phyloP scores from a whole-genome alignment of 1,140 invertebrate species.

The Laupala kohalensis region DNA sequence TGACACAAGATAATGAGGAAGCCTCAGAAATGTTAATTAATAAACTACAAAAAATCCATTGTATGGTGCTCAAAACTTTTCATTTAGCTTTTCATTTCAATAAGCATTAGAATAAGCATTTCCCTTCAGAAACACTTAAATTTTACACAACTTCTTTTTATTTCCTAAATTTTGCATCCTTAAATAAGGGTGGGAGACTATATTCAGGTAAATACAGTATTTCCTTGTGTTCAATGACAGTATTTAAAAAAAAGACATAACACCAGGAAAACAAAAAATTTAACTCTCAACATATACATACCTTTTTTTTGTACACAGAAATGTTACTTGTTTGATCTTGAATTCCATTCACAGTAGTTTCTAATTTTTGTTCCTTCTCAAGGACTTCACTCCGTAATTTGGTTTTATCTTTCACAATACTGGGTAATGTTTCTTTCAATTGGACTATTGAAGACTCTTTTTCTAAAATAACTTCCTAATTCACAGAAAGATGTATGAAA shows the following conservation, averaged over 20 bases:
- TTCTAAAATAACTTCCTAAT: neutral
- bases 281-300: slow-evolving; percentile 16
- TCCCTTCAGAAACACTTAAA: too few species aligned
- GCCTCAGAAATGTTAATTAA: too few species aligned
- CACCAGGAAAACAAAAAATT: too few species aligned
- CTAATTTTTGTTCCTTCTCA: slow-evolving; percentile 62
- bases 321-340: slow-evolving; percentile 43
- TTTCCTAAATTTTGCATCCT: too few species aligned
- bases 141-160: too few species aligned
- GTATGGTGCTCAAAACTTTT: too few species aligned
- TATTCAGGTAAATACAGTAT: neutral
- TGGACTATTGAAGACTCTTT: slow-evolving; percentile 18
- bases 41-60: too few species aligned
- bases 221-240: slow-evolving; percentile 34
- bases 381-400: slow-evolving; percentile 53
- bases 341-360: slow-evolving; percentile 46
- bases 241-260: slow-evolving; percentile 41
- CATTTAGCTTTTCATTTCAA: too few species aligned
- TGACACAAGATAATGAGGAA: too few species aligned
- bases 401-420: slow-evolving; percentile 46
- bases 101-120: too few species aligned
- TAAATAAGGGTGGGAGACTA: too few species aligned
- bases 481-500: neutral
- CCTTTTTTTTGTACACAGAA: slow-evolving; percentile 26
- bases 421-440: slow-evolving; percentile 38